Base-by-base conservation (phyloP, 2,113 vertebrate species). In the Pontoporia blainvillei region DNA sequence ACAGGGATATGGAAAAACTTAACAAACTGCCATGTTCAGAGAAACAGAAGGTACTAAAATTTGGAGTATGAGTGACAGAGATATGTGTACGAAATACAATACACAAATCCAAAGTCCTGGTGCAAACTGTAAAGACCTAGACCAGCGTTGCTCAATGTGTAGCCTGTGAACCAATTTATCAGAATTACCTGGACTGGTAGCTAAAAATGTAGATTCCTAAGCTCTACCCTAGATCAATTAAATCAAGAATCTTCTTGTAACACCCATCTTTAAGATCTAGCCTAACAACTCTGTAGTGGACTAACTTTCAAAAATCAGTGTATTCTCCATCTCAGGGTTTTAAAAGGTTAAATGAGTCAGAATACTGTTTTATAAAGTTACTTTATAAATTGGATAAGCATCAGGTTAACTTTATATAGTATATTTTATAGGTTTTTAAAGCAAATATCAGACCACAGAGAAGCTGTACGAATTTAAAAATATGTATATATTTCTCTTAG, bases 311-410 rank as follows among this genome's bases (percentile, higher is more conserved):
- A 75, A 90, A 90, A 79, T 1, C 5, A 84, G 7, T 21, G 2
- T 29, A 34, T 52, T 79, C 34, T 39, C 3, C 8, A 41, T 52
- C 20, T 85, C 29, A 62, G 9, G 8, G 18, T 64, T 73, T 89
- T 83, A 81, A 91, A 94, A 91, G 10, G 7, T 39, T 54, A 57
- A 86, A 83, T 72, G 36, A 76, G 18, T 69, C 31, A 78, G 1
- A 36, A 62, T 69, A 72, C 52, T 73, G 31, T 14, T 83, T 97
- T 94, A 49, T 21, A 81, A 78, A 90, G 27, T 94, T 86, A 91
- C 5, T 73, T 78, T 76, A 76, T 44, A 91, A 67, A 41, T 21
- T 72, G 12, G 21, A 81, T 59, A 84, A 72, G 8, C 57, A 84
- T 61, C 61, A 86, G n/a, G 5, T 21, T 94, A 67, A 87, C 17